Evolutionary conservation across 2,113 vertebrate species (phyloP).

Genomic region (Percina caprodes): DNA sequence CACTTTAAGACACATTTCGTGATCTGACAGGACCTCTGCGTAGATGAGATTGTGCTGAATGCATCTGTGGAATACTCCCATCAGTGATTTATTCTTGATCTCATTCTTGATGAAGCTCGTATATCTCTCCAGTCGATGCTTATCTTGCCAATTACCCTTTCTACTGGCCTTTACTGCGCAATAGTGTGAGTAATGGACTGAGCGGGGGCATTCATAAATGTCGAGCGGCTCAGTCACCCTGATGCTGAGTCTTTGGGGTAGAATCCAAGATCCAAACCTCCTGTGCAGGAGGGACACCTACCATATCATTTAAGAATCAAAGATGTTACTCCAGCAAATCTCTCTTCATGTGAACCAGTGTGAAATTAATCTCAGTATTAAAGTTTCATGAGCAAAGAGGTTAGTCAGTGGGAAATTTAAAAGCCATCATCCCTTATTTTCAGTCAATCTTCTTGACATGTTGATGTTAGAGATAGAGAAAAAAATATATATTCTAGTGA

Average conservation of each 20-base stretch:
- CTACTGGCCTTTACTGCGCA: slow-evolving; percentile 43
- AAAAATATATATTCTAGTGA: neutral
- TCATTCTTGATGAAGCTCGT: neutral
- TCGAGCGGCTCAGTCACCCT: slow-evolving; percentile 23
- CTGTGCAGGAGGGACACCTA: neutral
- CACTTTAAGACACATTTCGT: neutral
- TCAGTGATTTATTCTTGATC: slow-evolving; percentile 40
- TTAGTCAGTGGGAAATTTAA: neutral
- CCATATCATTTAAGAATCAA: slow-evolving; percentile 9
- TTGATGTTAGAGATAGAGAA: neutral
- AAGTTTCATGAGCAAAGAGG: neutral
- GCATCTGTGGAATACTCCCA: slow-evolving; percentile 42
- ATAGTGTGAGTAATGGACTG: slow-evolving; percentile 59
- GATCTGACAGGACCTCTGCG: slow-evolving; percentile 6
- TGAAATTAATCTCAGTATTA: neutral
- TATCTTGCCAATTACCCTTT: slow-evolving; percentile 63
- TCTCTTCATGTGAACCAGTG: slow-evolving; percentile 1
- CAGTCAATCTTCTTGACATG: neutral
- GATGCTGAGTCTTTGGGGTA: slow-evolving; percentile 31
- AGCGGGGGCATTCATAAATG: slow-evolving; percentile 42
- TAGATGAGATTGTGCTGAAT: neutral
- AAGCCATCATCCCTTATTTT: neutral
- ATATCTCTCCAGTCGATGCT: slow-evolving; percentile 31
- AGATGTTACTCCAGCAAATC: neutral
- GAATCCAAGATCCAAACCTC: slow-evolving; percentile 7